Evolutionary conservation across 2,113 vertebrate genomes (phyloP).

Genomic region (Ceyx margarethae): DNA sequence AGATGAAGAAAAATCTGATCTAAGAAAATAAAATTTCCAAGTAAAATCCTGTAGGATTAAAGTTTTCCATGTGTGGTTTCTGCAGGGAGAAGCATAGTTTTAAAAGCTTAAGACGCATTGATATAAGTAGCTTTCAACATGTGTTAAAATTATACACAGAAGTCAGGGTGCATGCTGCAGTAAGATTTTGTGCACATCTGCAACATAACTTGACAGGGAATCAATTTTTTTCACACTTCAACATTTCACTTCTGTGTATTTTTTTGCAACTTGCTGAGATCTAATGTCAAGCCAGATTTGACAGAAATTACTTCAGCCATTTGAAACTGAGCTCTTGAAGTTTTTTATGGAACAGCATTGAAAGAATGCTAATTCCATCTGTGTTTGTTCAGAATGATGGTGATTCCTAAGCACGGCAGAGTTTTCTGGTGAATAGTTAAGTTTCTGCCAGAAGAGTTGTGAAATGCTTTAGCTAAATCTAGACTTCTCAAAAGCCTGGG

Average conservation of each 20-base stretch:
- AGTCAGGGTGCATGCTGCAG: slow-evolving; percentile 11
- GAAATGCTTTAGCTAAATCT: slow-evolving; percentile 44
- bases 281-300: slow-evolving; percentile 39
- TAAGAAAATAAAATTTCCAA: not conserved
- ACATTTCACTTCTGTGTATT: slow-evolving; percentile 39
- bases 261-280: slow-evolving; percentile 41
- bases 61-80: not conserved
- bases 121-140: not conserved
- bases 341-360: slow-evolving; percentile 58
- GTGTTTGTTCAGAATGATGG: slow-evolving; percentile 38
- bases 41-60: not conserved
- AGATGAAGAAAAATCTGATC: not conserved
- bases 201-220: slow-evolving; percentile 26
- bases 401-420: slow-evolving; percentile 44
- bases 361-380: slow-evolving; percentile 59
- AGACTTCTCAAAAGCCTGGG: slow-evolving; percentile 43
- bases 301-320: slow-evolving; percentile 43
- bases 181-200: slow-evolving; percentile 40
- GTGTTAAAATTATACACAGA: not conserved
- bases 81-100: not conserved
- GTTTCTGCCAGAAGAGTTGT: not conserved
- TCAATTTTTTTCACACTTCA: slow-evolving; percentile 56
- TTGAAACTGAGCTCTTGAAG: slow-evolving; percentile 38
- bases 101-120: not conserved
- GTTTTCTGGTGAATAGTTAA: slow-evolving; percentile 31